These are phyloP conservation scores for Ischnus inquisitorius DNA, from an alignment of 2,888 invertebrate species.

Conservation along the genomic window DNA sequence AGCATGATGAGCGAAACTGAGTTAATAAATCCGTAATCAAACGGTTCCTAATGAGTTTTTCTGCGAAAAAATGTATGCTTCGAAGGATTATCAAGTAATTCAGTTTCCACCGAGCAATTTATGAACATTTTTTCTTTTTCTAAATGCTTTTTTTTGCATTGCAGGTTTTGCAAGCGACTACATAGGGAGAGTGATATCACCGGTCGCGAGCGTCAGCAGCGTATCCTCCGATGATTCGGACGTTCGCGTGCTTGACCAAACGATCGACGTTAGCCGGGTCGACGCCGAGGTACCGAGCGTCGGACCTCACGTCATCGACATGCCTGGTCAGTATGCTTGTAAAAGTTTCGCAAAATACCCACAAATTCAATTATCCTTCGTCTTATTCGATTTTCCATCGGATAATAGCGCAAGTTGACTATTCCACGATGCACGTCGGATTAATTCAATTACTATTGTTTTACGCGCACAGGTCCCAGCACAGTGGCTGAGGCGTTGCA, in stretches of 20 bases:
- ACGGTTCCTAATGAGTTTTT: no score
- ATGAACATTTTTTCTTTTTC: not conserved
- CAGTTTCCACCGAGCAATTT: not conserved
- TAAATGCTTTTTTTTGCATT: not conserved
- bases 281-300: conserved; percentile 72
- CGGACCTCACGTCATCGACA: conserved; percentile 73
- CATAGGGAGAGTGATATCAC: conserved; percentile 73
- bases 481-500: conserved; percentile 77
- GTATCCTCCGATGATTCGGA: conserved; percentile 79
- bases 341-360: no score
- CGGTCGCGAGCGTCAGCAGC: conserved; percentile 72
- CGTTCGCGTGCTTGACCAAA: conserved; percentile 77
- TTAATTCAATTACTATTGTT: conserved; percentile 6
- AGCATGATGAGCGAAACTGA: no score
- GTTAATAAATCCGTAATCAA: no score
- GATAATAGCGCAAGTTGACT: no score
- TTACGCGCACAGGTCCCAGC: conserved; percentile 76
- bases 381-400: no score
- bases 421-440: no score
- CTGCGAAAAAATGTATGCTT: no score
- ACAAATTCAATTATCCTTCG: no score
- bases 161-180: conserved; percentile 77
- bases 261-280: conserved; percentile 71
- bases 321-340: conserved; percentile 74
- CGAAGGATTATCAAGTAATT: not conserved